Evolutionary conservation across 2,888 invertebrate species (phyloP), one percentile per base, ranked within the genome.

Genomic region (Rotaria magnacalcarata): DNA sequence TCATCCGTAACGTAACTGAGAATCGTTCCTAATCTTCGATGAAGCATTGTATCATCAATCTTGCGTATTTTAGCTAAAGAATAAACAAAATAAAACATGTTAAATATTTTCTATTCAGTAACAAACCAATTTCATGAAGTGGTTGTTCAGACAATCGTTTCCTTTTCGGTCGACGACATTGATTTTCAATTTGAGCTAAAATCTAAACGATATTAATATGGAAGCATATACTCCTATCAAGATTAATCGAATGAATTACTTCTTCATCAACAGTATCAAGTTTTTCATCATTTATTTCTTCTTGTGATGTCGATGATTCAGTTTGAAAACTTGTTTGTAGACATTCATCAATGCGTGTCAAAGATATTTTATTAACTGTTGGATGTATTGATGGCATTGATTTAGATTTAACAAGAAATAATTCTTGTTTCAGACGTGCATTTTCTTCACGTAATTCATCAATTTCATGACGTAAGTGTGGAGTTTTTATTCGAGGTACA

Each of bases 381-480:
- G 67, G 7, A 67, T 67, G 67, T 14, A 67, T 67, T 19, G 67
- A 67, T 19, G 67, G 67, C 67, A 67, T 67, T 19, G 67, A 67
- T 34, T 67, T 67, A 6, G 67, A 67, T 80, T 80, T 80, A n/a
- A 80, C 47, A 47, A 80, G 43, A 80, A 47, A 43, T n/a, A 80
- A 24, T 80, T 80, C 47, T 47, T 80, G 80, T 80, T 80, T 80
- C 10, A 80, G n/a, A 24, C 47, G 43, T 47, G 43, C 80, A 47
- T 80, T 80, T 80, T 80, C 80, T 80, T 80, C 80, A n/a, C 80
- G 43, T n/a, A 80, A 47, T 80, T 80, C 47, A 47, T 80, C 80
- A 11, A 80, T 80, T 80, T 80, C 80, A 47, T 80, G 80, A 24
- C 47, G 21, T 21, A 80, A n/a, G 47, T 80, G 80, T 47, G 80